These are phyloP conservation scores for Pangasius macronema DNA, from an alignment of 2,797 vertebrate species.

Conservation along the genomic window DNA sequence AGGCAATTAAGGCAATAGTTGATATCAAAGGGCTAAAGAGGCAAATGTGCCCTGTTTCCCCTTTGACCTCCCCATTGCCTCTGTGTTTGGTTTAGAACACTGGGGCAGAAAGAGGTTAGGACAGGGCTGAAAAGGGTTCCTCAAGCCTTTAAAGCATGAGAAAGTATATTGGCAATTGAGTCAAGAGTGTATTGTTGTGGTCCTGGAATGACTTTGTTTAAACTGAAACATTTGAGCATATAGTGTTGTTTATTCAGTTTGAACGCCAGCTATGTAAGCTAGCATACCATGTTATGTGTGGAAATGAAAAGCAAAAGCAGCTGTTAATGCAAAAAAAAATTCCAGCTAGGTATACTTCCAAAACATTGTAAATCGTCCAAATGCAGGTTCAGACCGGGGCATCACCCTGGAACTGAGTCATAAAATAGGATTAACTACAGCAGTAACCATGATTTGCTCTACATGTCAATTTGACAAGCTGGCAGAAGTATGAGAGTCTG, in stretches of 20 bases:
- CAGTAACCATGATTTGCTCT: background rate
- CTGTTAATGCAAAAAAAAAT: conserved; percentile 11
- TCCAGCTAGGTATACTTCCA: background rate
- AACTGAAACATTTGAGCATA: conserved; percentile 22
- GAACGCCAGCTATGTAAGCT: conserved; percentile 11
- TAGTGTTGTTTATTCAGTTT: conserved; percentile 28
- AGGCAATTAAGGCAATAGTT: conserved; percentile 27
- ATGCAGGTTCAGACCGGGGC: conserved; percentile 16
- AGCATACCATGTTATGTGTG: background rate
- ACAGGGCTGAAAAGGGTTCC: conserved; percentile 59
- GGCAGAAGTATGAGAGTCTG: conserved; percentile 19
- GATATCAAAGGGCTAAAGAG: conserved; percentile 63
- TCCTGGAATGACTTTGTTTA: conserved; percentile 38
- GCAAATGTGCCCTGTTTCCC: conserved; percentile 62
- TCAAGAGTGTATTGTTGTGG: conserved; percentile 39
- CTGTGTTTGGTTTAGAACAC: conserved; percentile 71
- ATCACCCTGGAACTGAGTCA: conserved; percentile 19
- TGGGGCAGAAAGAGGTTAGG: conserved; percentile 60
- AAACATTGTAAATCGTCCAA: conserved; percentile 18
- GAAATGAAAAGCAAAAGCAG: conserved; percentile 1
- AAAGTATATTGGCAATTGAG: conserved; percentile 40
- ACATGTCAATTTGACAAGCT: conserved; percentile 32
- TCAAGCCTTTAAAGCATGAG: conserved; percentile 47
- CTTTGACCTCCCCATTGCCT: conserved; percentile 68
- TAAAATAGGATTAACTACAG: conserved; percentile 31